phyloP scores from a whole-genome alignment of 2,888 invertebrate genomes.

The Venusia cambrica region DNA sequence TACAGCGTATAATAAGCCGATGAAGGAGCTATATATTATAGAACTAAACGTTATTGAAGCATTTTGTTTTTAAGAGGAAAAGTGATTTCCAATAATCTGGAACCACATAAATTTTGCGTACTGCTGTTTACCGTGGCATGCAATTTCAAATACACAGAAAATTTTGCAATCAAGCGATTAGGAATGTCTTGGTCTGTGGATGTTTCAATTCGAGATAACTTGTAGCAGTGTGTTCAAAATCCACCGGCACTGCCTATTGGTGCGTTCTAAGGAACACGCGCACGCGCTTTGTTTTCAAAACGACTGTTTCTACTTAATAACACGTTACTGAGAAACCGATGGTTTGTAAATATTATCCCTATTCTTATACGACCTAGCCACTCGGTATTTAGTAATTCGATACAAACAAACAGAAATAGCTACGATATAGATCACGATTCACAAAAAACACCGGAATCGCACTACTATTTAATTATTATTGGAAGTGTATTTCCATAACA shows the following conservation, averaged over 20 bases:
- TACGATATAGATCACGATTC: neutral
- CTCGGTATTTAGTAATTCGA: conserved; percentile 24
- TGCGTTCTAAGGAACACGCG: conserved; percentile 47
- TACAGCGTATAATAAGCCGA: conserved; percentile 3
- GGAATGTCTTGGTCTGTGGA: too few species aligned
- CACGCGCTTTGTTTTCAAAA: conserved; percentile 60
- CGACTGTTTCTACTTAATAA: conserved; percentile 52
- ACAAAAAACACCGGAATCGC: neutral
- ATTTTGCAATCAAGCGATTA: too few species aligned
- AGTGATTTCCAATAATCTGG: too few species aligned
- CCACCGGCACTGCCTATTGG: conserved; percentile 36
- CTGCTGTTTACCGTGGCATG: too few species aligned
- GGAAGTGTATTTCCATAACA: conserved; percentile 9
- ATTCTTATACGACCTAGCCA: conserved; percentile 31
- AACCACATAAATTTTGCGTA: too few species aligned
- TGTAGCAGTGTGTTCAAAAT: too few species aligned
- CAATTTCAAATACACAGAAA: too few species aligned
- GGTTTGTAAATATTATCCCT: conserved; percentile 52
- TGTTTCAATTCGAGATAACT: too few species aligned
- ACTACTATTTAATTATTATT: conserved; percentile 1
- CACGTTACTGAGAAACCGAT: conserved; percentile 48
- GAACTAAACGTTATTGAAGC: too few species aligned
- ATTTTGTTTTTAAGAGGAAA: too few species aligned
- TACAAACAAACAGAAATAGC: conserved; percentile 14
- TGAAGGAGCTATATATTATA: too few species aligned